Conservation (phyloP, 2,888 invertebrate genomes). For the Spialia ferax region DNA sequence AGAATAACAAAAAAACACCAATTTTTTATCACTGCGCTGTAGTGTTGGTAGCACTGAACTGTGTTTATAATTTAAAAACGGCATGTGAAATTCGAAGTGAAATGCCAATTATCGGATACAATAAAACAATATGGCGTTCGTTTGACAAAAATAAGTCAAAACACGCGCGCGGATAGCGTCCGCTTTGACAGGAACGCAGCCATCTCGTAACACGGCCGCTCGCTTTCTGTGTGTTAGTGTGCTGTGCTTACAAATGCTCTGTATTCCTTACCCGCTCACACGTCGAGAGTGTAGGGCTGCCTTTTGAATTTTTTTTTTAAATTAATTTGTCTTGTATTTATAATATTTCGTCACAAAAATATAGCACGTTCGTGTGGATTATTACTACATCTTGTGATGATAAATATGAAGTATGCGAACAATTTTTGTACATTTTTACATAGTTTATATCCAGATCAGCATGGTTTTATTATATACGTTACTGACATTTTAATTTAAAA, state of each 20-base stretch:
- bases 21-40: slow-evolving; percentile 35
- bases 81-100: slow-evolving; percentile 42
- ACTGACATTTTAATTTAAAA: too few relatives aligned
- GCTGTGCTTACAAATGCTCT: slow-evolving; percentile 37
- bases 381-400: slow-evolving; percentile 10
- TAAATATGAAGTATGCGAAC: background rate
- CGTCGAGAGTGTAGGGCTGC: slow-evolving; percentile 68
- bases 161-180: slow-evolving; percentile 63
- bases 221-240: slow-evolving; percentile 69
- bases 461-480: too few relatives aligned
- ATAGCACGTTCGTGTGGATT: background rate
- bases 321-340: background rate
- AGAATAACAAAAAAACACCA: slow-evolving; percentile 28
- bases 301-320: slow-evolving; percentile 35
- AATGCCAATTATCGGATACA: slow-evolving; percentile 55
- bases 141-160: slow-evolving; percentile 76
- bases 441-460: too few relatives aligned
- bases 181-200: slow-evolving; percentile 62
- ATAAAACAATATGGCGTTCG: slow-evolving; percentile 80
- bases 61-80: slow-evolving; percentile 40
- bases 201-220: slow-evolving; percentile 67
- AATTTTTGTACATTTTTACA: background rate
- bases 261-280: slow-evolving; percentile 80
- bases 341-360: background rate
- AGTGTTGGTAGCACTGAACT: slow-evolving; percentile 36